Evolutionary conservation across 2,113 vertebrate species (phyloP).

Genomic region (Taxidea taxus): DNA sequence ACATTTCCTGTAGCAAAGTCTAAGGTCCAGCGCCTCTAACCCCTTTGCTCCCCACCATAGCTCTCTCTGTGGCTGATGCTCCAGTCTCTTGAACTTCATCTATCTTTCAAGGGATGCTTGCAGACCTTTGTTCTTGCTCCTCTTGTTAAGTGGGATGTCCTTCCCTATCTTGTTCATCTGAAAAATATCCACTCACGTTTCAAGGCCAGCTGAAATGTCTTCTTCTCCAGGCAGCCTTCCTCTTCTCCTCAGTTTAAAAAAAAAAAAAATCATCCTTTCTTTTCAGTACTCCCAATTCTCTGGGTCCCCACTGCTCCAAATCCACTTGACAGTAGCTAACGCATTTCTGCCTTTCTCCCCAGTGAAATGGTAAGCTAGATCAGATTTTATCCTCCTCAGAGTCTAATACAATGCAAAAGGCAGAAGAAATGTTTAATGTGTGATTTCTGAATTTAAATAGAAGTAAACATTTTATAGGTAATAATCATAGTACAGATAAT

Average conservation of each 20-base stretch:
- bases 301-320: background rate
- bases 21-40: background rate
- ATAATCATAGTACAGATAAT: background rate
- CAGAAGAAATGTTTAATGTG: background rate
- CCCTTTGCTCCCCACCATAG: background rate
- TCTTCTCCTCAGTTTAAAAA: background rate
- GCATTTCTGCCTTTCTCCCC: background rate
- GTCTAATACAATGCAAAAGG: background rate
- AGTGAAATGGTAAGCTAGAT: background rate
- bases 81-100: too few relatives aligned
- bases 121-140: background rate
- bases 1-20: background rate
- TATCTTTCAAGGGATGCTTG: background rate
- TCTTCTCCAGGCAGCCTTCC: background rate
- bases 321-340: too few relatives aligned
- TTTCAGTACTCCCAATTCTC: background rate
- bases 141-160: background rate
- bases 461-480: background rate
- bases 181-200: background rate
- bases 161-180: background rate
- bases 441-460: background rate
- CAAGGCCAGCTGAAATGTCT: background rate
- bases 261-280: background rate
- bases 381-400: background rate
- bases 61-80: accelerated